These are phyloP conservation scores for Lapara coniferarum DNA, from an alignment of 2,888 invertebrate species.

Conservation along the genomic window DNA sequence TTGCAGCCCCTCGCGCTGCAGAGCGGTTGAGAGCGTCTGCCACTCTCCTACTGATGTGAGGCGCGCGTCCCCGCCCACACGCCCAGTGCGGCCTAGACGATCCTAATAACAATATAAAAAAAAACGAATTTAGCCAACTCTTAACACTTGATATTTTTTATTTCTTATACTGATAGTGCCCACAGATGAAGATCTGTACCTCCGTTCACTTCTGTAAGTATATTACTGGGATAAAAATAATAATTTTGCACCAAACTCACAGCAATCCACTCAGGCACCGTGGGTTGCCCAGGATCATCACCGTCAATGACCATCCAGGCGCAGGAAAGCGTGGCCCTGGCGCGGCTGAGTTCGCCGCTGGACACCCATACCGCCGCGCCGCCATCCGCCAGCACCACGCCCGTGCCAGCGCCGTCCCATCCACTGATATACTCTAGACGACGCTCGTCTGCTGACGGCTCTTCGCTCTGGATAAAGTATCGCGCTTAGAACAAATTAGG, in stretches of 20 bases:
- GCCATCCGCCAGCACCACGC: constrained; percentile 90
- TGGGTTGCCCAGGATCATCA: constrained; percentile 85
- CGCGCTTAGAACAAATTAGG: too few relatives aligned
- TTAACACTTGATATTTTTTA: too few relatives aligned
- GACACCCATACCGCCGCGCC: constrained; percentile 94
- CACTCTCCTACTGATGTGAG: constrained; percentile 87
- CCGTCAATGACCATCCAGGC: constrained; percentile 95
- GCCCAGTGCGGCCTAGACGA: constrained; percentile 69
- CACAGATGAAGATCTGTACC: too few relatives aligned
- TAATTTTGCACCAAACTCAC: constrained; percentile 51
- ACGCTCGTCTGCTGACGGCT: constrained; percentile 89
- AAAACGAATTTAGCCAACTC: too few relatives aligned
- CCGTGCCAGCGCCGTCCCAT: constrained; percentile 91
- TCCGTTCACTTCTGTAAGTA: too few relatives aligned
- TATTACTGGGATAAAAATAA: too few relatives aligned
- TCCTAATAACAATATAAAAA: constrained; percentile 47
- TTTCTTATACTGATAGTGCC: too few relatives aligned
- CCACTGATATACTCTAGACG: constrained; percentile 91
- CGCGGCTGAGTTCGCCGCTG: constrained; percentile 93
- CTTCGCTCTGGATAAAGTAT: constrained; percentile 85
- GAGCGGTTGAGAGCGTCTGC: constrained; percentile 83
- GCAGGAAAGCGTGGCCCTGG: constrained; percentile 92
- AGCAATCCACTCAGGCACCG: constrained; percentile 87
- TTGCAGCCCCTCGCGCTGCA: constrained; percentile 79
- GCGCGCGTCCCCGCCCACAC: constrained; percentile 90